phyloP scores from a whole-genome alignment of 2,888 invertebrate genomes.

The Prionchulus punctatus region DNA sequence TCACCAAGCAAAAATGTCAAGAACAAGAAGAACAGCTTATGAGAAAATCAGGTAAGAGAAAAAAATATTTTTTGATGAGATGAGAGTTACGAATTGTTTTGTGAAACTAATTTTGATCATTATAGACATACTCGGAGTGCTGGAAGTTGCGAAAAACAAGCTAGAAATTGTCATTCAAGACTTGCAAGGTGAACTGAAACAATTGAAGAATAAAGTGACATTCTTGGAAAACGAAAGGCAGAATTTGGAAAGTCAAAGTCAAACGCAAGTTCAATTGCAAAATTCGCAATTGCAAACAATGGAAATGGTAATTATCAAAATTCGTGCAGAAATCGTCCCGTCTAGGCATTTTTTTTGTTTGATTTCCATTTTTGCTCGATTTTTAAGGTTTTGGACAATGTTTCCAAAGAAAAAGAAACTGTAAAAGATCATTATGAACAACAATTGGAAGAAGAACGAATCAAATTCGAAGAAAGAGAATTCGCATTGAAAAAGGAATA shows the following conservation, averaged over 20 bases:
- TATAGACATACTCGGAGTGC: constrained; percentile 20
- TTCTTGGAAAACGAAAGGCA: constrained; percentile 30
- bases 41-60: constrained; percentile 16
- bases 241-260: constrained; percentile 28
- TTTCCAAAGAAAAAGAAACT: constrained; percentile 28
- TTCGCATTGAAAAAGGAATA: constrained; percentile 27
- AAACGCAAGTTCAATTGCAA: constrained; percentile 28
- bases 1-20: constrained; percentile 17
- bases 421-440: constrained; percentile 27
- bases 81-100: neutral
- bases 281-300: constrained; percentile 28
- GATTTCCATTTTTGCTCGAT: neutral
- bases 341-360: neutral
- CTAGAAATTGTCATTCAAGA: constrained; percentile 25
- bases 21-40: constrained; percentile 18
- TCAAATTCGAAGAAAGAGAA: constrained; percentile 26
- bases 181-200: constrained; percentile 26
- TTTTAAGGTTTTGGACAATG: constrained; percentile 24
- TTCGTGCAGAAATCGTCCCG: neutral
- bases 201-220: constrained; percentile 26
- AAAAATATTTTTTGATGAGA: no score
- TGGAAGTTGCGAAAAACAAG: constrained; percentile 23
- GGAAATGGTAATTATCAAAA: constrained; percentile 29
- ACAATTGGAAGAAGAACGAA: constrained; percentile 18
- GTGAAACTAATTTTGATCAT: neutral